These are phyloP conservation scores for Carabus problematicus DNA, from an alignment of 2,888 invertebrate species.

Conservation along the genomic window DNA sequence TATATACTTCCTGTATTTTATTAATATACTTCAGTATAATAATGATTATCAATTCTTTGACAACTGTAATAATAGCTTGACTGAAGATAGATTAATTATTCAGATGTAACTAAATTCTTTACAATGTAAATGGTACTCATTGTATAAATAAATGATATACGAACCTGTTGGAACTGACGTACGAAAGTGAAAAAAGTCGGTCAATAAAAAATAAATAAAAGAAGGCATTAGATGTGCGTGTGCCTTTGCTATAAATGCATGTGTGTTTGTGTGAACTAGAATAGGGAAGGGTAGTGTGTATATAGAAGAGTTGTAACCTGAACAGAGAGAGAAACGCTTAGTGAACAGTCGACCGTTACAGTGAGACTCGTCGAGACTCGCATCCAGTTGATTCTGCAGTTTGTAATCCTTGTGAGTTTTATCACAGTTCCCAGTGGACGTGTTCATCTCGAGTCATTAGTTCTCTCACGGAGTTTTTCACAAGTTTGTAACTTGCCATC, in stretches of 20 bases:
- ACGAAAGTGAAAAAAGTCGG: no score
- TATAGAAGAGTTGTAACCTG: not conserved
- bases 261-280: not conserved
- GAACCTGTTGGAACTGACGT: no score
- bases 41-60: no score
- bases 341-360: not conserved
- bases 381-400: slow-evolving; percentile 41
- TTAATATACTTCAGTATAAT: no score
- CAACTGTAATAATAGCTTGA: no score
- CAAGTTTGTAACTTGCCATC: slow-evolving; percentile 35
- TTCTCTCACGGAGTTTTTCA: slow-evolving; percentile 38
- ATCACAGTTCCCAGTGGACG: slow-evolving; percentile 33
- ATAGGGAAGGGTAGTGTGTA: not conserved
- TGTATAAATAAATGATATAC: no score
- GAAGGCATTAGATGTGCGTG: not conserved
- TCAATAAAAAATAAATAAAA: no score
- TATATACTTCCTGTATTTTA: no score
- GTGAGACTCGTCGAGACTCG: slow-evolving; percentile 1
- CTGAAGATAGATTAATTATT: no score
- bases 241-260: not conserved
- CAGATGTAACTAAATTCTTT: no score
- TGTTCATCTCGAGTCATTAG: slow-evolving; percentile 39
- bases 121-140: no score
- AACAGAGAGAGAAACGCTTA: not conserved
- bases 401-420: slow-evolving; percentile 39